Evolutionary conservation across 30 jellyfish, hydroid and myxozoan species (phyloP).

Genomic region (Rhopilema esculentum): DNA sequence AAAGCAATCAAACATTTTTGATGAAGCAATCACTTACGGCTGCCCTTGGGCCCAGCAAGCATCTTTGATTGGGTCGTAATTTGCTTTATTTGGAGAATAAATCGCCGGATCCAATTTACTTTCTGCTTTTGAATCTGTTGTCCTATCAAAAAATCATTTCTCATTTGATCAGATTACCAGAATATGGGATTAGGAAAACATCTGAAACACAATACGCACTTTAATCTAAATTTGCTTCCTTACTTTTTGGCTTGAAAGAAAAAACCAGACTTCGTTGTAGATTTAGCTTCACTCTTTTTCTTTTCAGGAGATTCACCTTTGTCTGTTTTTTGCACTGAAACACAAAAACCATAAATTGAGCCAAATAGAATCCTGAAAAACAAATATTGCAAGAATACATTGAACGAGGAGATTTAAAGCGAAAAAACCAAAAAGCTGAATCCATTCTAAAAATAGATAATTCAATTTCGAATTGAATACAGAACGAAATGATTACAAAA

Average conservation of each 20-base stretch:
- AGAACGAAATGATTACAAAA: not conserved
- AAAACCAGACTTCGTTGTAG: not conserved
- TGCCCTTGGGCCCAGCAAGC: constrained; percentile 93
- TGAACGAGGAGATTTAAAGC: too few relatives aligned
- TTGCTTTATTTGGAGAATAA: constrained; percentile 67
- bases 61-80: constrained; percentile 91
- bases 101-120: constrained; percentile 20
- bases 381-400: not conserved
- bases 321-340: not conserved
- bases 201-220: not conserved
- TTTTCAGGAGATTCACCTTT: not conserved
- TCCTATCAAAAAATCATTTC: not conserved
- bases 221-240: not conserved
- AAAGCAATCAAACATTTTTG: too few relatives aligned
- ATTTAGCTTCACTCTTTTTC: not conserved
- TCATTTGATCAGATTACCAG: not conserved
- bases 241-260: not conserved
- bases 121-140: not conserved
- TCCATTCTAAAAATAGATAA: not conserved
- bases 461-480: not conserved
- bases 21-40: constrained; percentile 34
- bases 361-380: not conserved
- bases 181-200: not conserved
- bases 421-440: too few relatives aligned
- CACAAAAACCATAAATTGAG: not conserved